phyloP scores from a whole-genome alignment of 2,797 vertebrate species.

The Miopithecus talapoin region DNA sequence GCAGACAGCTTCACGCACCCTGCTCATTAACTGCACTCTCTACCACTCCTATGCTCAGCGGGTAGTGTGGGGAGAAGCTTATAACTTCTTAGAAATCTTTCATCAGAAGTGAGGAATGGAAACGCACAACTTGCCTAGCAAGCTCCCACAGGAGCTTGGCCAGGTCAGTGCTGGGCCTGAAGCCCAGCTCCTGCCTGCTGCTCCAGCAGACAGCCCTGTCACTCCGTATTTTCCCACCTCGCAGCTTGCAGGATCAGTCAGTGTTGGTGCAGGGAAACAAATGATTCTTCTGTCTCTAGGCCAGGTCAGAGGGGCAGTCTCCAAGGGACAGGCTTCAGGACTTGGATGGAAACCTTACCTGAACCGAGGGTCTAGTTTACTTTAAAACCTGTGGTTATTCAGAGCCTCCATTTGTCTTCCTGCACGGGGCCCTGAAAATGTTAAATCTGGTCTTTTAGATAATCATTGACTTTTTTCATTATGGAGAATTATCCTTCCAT shows the following conservation, averaged over 20 bases:
- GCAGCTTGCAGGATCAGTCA: neutral
- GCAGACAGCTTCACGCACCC: no score
- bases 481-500: neutral
- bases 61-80: no score
- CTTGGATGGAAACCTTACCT: neutral
- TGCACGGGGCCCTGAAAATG: no score
- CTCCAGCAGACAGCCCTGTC: neutral
- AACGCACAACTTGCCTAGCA: no score
- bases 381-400: no score
- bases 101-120: no score
- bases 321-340: neutral
- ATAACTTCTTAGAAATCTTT: no score
- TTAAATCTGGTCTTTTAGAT: neutral
- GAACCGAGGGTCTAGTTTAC: neutral
- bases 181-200: neutral
- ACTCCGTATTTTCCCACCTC: rapidly evolving
- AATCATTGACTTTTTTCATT: neutral
- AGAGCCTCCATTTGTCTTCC: no score
- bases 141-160: no score
- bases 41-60: no score
- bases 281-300: neutral
- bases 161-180: neutral
- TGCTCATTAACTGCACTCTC: no score
- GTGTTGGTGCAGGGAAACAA: rapidly evolving
- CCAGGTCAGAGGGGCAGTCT: neutral